Percentiles rank a stretch among this genome's conserved stretches.
Conservation (phyloP, 2,888 invertebrate species). For the Cerceris rybyensis region DNA sequence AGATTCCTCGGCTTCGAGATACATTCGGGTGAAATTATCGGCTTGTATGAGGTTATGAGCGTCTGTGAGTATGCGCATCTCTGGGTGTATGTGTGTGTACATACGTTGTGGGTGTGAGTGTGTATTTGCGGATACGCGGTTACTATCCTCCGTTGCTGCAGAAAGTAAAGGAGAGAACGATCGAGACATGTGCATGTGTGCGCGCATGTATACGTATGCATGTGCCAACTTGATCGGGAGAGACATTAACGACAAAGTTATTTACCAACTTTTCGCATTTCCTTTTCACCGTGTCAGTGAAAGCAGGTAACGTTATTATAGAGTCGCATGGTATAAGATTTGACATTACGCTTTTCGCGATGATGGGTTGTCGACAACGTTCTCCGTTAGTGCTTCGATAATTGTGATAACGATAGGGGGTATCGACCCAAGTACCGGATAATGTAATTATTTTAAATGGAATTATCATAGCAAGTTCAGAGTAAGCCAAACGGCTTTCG, state of each 20-base stretch:
- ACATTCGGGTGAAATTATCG: not conserved
- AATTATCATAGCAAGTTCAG: slow-evolving; percentile 8
- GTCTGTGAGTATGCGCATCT: not conserved
- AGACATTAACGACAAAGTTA: not conserved
- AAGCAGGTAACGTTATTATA: not conserved
- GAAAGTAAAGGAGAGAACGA: not conserved
- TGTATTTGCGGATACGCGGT: not conserved
- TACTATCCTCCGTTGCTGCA: too few species aligned
- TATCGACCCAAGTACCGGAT: slow-evolving; percentile 13
- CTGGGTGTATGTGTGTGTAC: too few species aligned
- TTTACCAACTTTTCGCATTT: not conserved
- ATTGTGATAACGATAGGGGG: slow-evolving; percentile 15
- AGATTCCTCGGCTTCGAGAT: not conserved
- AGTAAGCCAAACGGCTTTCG: not conserved
- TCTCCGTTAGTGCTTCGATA: not conserved
- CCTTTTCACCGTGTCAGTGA: not conserved
- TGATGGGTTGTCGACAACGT: not conserved
- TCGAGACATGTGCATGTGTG: not conserved
- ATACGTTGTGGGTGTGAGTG: not conserved
- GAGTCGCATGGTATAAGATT: not conserved
- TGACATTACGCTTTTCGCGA: not conserved
- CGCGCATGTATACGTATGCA: not conserved
- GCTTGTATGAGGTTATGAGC: not conserved
- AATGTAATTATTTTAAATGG: slow-evolving; percentile 1
- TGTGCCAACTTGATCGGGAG: not conserved